Evolutionary conservation across 2,888 invertebrate genomes (phyloP), one percentile per base, ranked within the genome.

Genomic region (Dryomyza anilis): DNA sequence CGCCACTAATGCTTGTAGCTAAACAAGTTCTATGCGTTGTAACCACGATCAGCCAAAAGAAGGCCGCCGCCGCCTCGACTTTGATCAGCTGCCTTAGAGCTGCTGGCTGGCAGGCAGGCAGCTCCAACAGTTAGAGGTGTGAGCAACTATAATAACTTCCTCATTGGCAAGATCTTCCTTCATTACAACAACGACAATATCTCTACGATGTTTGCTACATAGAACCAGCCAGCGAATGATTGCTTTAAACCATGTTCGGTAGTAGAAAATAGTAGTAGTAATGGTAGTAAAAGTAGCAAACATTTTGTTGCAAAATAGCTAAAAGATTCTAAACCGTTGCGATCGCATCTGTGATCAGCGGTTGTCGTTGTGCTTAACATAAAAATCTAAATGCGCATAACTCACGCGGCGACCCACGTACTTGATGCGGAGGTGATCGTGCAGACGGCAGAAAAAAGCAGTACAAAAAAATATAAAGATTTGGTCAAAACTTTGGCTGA

Each of bases 81-180:
- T n/a, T n/a, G n/a, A n/a, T n/a, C n/a, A n/a, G n/a, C n/a, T n/a
- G n/a, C n/a, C n/a, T n/a, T n/a, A n/a, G n/a, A n/a, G n/a, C n/a
- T n/a, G n/a, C n/a, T n/a, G n/a, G n/a, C n/a, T n/a, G n/a, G 23
- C 55, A 12, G 8, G 36, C 36, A 21, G 10, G 2, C 55, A 30
- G 25, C 21, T 10, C 14, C 4, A 36, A 55, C 7, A 55, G 2
- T 36, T 21, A 52, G n/a, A 36, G 64, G 64, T 64, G 64, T 58
- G 64, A 43, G 25, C 52, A 52, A 45, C 58, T 58, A n/a, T 58
- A 64, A 64, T 64, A 27, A 45, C 64, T 64, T 64, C 64, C 64
- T 64, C 45, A 58, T 64, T 58, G 64, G 64, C 58, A 45, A 64
- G 21, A 25, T 23, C 16, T 27, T 53, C 16, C 12, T 33, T 16